These are phyloP conservation scores for Carabus problematicus DNA, from an alignment of 2,888 invertebrate species.

Conservation along the genomic window DNA sequence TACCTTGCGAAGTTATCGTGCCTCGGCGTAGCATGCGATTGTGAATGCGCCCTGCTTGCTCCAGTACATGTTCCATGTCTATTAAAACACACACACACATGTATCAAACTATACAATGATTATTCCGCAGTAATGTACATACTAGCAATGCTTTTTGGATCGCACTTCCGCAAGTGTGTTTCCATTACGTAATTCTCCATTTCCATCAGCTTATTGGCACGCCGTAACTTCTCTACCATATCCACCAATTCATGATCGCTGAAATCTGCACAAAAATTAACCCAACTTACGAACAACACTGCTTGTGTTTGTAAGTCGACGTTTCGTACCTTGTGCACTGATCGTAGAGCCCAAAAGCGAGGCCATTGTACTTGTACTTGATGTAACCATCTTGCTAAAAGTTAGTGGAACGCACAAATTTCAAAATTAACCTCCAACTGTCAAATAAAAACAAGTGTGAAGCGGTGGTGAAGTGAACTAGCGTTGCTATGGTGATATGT, in stretches of 20 bases:
- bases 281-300: too few species aligned
- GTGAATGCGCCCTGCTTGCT: conserved; percentile 45
- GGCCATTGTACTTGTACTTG: too few species aligned
- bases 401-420: too few species aligned
- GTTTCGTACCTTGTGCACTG: too few species aligned
- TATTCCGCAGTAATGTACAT: conserved; percentile 22
- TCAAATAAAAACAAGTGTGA: too few species aligned
- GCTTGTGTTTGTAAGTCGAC: too few species aligned
- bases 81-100: conserved; percentile 21
- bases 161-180: conserved; percentile 48
- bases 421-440: too few species aligned
- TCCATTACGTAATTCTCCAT: conserved; percentile 51
- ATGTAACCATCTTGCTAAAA: too few species aligned
- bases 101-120: conserved; percentile 3
- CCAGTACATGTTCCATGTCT: conserved; percentile 46
- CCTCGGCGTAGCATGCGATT: conserved; percentile 25
- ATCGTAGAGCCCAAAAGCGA: too few species aligned
- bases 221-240: conserved; percentile 46
- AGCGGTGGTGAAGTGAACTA: not conserved
- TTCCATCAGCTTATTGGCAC: conserved; percentile 46
- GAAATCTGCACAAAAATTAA: conserved; percentile 45
- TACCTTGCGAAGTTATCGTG: conserved; percentile 18
- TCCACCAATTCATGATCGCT: conserved; percentile 47
- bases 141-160: conserved; percentile 48
- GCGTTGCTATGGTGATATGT: conserved; percentile 23